Evolutionary conservation across 1,140 invertebrate species (phyloP), one percentile per base, ranked within the genome.

Genomic region (Agraylea sexmaculata): DNA sequence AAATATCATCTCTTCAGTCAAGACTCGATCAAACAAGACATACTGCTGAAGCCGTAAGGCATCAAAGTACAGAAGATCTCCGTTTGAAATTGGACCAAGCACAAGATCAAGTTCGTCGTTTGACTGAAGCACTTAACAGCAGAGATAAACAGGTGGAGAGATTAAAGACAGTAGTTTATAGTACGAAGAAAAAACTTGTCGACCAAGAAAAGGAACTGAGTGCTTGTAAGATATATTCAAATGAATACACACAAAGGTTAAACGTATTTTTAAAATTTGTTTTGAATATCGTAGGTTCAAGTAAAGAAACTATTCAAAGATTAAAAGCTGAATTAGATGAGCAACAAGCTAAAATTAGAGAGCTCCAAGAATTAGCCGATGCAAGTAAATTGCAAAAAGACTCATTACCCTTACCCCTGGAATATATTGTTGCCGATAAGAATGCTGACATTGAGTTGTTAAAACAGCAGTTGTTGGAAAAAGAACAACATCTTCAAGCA

Each of bases 1-100:
- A 81, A 52, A 80, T 88, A 38, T 83, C 84, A 28, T 72, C 77
- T 1, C 68, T 89, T 46, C 77, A 83, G 43, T 78, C 80, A 39
- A 71, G 83, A 12, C 62, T 89, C 21, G 83, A 87, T 55, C 78
- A 82, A 48, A 80, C 84, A 49, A 68, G 82, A 5, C 72, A 77
- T 47, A 75, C 74, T 29, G 78, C 78, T 1, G 79, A 81, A 37
- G 75, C 79, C 42, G 69, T 75, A 7, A 74, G 80, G 43, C 72
- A 75, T 46, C 70, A 74, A 46, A 75, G 73, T 17, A 78, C 77
- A 23, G 71, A 71, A 1, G 71, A 75, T 21, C 60, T 84, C 2
- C 70, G 75, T 49, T 61, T 75, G n/a, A 72, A 74, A 20, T 66
- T 83, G 27, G 74, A 80, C 51, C 79, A 83, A 52, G 60, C 75